Conservation (phyloP, 1,140 invertebrate species). For the Drosophila rhopaloa region DNA sequence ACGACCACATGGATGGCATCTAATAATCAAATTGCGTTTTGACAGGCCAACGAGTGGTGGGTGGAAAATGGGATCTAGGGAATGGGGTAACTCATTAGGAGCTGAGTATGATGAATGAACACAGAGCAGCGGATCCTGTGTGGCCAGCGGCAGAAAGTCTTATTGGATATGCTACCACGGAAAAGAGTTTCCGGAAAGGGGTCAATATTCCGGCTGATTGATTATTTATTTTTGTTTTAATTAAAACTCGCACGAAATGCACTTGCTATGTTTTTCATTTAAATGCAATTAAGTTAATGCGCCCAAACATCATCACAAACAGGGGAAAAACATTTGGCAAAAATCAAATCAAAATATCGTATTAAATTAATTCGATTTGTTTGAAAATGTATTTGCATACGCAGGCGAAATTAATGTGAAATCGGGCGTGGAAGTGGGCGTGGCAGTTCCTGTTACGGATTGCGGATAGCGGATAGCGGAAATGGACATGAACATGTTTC, state of each 20-base stretch:
- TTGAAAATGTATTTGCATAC: slow-evolving; percentile 80
- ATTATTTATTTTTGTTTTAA: slow-evolving; percentile 62
- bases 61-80: background rate
- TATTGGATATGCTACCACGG: background rate
- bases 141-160: slow-evolving; percentile 29
- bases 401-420: slow-evolving; percentile 77
- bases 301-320: slow-evolving; percentile 15
- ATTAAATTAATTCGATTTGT: slow-evolving; percentile 82
- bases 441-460: slow-evolving; percentile 48
- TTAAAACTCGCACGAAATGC: slow-evolving; percentile 59
- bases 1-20: slow-evolving; percentile 41
- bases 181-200: background rate
- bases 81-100: slow-evolving; percentile 59
- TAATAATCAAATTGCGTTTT: slow-evolving; percentile 83
- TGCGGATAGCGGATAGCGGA: slow-evolving; percentile 39
- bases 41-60: slow-evolving; percentile 51
- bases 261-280: slow-evolving; percentile 65
- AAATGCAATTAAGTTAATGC: slow-evolving; percentile 80
- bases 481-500: slow-evolving; percentile 66
- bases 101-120: slow-evolving; percentile 73
- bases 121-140: slow-evolving; percentile 33
- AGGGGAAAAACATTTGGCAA: slow-evolving; percentile 42
- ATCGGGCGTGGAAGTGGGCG: slow-evolving; percentile 18
- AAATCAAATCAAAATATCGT: slow-evolving; percentile 68
- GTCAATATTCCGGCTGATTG: background rate